phyloP scores from a whole-genome alignment of 2,888 invertebrate species.

The Hydrotaea diabolus region DNA sequence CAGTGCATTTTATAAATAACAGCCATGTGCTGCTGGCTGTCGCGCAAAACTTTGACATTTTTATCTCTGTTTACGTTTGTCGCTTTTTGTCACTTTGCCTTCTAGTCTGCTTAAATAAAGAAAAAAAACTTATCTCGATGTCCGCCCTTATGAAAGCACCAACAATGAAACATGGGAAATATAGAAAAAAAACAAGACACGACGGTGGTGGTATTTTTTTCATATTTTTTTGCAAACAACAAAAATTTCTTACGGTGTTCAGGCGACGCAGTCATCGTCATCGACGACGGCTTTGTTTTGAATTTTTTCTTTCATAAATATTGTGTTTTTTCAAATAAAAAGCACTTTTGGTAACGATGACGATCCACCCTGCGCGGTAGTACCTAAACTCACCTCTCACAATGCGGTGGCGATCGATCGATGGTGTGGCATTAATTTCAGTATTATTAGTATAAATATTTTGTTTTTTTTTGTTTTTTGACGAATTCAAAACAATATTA shows the following conservation, averaged over 20 bases:
- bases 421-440: slow-evolving; percentile 26
- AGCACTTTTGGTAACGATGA: slow-evolving; percentile 57
- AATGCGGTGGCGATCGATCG: slow-evolving; percentile 56
- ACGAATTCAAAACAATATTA: background rate
- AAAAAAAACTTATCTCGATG: slow-evolving; percentile 27
- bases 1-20: slow-evolving; percentile 31
- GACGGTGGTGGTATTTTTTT: slow-evolving; percentile 36
- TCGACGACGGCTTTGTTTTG: slow-evolving; percentile 9
- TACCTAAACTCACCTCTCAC: slow-evolving; percentile 64
- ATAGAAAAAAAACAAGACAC: slow-evolving; percentile 10
- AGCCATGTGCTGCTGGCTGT: slow-evolving; percentile 47
- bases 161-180: slow-evolving; percentile 46
- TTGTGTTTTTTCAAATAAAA: slow-evolving; percentile 38
- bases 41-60: slow-evolving; percentile 14
- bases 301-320: slow-evolving; percentile 25
- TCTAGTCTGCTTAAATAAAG: background rate
- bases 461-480: background rate
- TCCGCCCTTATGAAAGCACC: slow-evolving; percentile 51
- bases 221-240: slow-evolving; percentile 48
- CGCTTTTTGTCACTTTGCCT: background rate
- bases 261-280: background rate
- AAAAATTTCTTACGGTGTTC: background rate
- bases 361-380: slow-evolving; percentile 34
- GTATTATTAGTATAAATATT: too few relatives aligned
- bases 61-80: slow-evolving; percentile 55